A percentile compares a stretch with the other conserved stretches of the same genome.
Evolutionary conservation across 2,888 invertebrate species (phyloP).

Genomic region (Argyresthia albistria): DNA sequence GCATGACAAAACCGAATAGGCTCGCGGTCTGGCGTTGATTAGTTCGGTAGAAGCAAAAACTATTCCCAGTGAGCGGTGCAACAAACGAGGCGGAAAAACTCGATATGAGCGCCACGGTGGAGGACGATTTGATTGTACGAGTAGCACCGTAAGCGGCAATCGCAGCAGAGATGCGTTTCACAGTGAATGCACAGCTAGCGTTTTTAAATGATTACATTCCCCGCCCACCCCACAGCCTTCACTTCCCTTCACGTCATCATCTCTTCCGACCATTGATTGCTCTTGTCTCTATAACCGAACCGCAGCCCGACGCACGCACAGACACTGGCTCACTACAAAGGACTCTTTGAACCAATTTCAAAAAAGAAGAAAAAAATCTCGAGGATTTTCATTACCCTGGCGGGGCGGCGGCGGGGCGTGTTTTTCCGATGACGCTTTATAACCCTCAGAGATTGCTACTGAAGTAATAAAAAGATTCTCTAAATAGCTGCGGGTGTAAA

Average conservation of each 20-base stretch:
- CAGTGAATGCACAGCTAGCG: constrained; percentile 40
- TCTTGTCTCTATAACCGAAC: constrained; percentile 39
- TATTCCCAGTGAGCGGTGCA: constrained; percentile 56
- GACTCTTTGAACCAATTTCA: constrained; percentile 51
- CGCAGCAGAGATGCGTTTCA: constrained; percentile 51
- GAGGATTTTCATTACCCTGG: constrained; percentile 49
- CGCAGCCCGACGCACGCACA: constrained; percentile 38
- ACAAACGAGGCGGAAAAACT: constrained; percentile 67
- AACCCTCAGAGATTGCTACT: constrained; percentile 20
- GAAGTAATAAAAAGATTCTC: constrained; percentile 16
- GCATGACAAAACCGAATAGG: constrained; percentile 20
- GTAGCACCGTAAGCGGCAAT: constrained; percentile 59
- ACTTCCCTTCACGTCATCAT: not conserved
- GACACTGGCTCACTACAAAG: constrained; percentile 36
- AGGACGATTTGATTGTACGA: constrained; percentile 56
- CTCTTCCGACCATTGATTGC: constrained; percentile 52
- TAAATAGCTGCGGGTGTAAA: constrained; percentile 1
- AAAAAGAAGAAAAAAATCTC: constrained; percentile 43
- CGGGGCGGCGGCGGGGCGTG: constrained; percentile 20
- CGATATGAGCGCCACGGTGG: constrained; percentile 47
- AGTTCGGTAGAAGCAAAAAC: constrained; percentile 63
- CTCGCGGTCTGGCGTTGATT: constrained; percentile 59
- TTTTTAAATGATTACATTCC: constrained; percentile 51
- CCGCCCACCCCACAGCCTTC: not conserved
- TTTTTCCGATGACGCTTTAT: constrained; percentile 26